These are phyloP conservation scores for Heterotis niloticus DNA, from an alignment of 2,113 vertebrate species.

Conservation along the genomic window DNA sequence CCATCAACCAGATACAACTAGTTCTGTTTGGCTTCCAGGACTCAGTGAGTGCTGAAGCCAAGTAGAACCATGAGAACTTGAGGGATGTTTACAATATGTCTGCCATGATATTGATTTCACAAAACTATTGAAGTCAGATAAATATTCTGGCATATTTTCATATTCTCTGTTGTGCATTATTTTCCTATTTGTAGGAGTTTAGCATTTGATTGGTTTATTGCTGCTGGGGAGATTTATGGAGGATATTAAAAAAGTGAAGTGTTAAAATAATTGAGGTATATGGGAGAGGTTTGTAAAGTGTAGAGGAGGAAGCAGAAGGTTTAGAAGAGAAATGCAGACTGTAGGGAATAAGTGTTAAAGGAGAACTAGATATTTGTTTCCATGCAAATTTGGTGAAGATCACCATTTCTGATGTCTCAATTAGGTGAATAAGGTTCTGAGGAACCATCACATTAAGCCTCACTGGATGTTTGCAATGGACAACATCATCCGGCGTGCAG, in stretches of 20 bases:
- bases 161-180: too few relatives aligned
- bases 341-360: not conserved
- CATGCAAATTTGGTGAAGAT: not conserved
- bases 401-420: constrained; percentile 24
- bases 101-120: not conserved
- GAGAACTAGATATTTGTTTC: not conserved
- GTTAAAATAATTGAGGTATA: not conserved
- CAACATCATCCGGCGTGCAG: constrained; percentile 85
- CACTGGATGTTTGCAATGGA: constrained; percentile 98
- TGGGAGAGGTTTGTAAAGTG: not conserved
- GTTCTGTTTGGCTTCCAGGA: constrained; percentile 92
- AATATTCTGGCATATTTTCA: too few relatives aligned
- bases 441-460: constrained; percentile 86
- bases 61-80: not conserved
- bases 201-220: too few relatives aligned
- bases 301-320: not conserved
- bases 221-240: too few relatives aligned
- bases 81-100: not conserved
- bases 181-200: too few relatives aligned
- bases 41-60: constrained; percentile 61
- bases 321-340: not conserved
- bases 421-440: constrained; percentile 89
- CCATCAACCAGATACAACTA: constrained; percentile 89
- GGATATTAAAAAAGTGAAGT: not conserved
- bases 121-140: not conserved